Evolutionary conservation across 2,113 vertebrate genomes (phyloP).

Genomic region (Eubucco bourcierii): DNA sequence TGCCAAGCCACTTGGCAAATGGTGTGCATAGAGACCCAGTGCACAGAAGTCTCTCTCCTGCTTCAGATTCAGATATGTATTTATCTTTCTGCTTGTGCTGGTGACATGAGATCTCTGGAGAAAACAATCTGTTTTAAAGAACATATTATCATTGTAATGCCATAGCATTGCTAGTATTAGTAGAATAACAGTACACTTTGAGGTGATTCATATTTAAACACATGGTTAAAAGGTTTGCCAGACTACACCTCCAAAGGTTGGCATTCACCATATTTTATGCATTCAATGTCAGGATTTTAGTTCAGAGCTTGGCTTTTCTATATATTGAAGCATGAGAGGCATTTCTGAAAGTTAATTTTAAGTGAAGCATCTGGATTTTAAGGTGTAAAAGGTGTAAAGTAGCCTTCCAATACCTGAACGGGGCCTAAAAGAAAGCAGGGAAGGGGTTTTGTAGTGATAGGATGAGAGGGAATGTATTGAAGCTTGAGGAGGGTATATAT

Average conservation of each 20-base stretch:
- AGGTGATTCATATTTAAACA: neutral
- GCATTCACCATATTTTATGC: neutral
- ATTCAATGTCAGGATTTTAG: neutral
- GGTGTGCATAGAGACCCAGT: neutral
- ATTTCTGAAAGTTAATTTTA: neutral
- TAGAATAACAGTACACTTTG: neutral
- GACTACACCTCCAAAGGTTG: neutral
- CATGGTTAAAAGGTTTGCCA: neutral
- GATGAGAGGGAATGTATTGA: no score
- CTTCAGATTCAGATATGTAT: neutral
- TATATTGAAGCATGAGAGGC: neutral
- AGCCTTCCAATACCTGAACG: no score
- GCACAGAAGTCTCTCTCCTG: neutral
- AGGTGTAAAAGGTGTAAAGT: no score
- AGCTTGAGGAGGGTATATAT: no score
- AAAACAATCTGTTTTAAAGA: neutral
- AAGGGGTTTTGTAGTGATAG: no score
- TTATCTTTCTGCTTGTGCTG: neutral
- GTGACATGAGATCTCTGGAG: neutral
- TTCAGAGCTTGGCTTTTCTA: neutral
- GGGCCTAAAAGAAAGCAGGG: no score
- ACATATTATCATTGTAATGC: neutral
- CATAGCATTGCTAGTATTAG: neutral
- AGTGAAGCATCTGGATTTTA: neutral
- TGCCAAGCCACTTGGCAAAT: conserved; percentile 47